Base-by-base conservation (phyloP, 2,113 vertebrate genomes). In the Saguinus midas region DNA sequence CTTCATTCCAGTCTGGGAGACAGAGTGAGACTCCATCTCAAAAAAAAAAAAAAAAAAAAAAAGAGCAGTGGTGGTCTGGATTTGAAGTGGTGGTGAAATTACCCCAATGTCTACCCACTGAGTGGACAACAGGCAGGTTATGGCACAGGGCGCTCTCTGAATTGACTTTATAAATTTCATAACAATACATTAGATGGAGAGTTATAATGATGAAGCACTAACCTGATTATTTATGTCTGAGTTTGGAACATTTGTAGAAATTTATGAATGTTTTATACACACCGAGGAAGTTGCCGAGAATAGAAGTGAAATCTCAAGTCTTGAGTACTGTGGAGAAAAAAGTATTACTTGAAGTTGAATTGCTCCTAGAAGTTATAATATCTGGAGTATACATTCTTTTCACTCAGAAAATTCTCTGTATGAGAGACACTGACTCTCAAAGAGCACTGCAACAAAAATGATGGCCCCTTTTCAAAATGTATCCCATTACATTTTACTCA, bases 371-470 rank as follows among this genome's bases (percentile, higher is more conserved):
- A 50, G 70, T 85, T 89, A 58, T 50, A 6, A 21, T 57, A 52
- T 52, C 66, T 66, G 29, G 27, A 72, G 57, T 37, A 83, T 7
- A 16, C 43, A 57, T 75, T 40, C 75, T 84, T 91, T 91, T 91
- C 72, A 76, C 43, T 96, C 52, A 88, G 57, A 72, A 82, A 78
- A 12, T 21, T 48, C 52, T 96, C 75, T 72, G 23, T 45, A 70
- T 70, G 27, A 95, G 40, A 85, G 57, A 78, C n/a, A 76, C 6
- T 58, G 57, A 82, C 14, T 68, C 43, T 43, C 75, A 91, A 37
- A 57, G 11, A 89, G 20, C 66, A 73, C 1, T 18, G 35, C 35
- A 87, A 73, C 55, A 76, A 48, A 76, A 70, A 58, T 23, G 37
- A 79, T 25, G 11, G 8, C 73, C 27, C 40, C 43, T 79, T 58